phyloP scores from a whole-genome alignment of 2,888 invertebrate species.

The Eilema depressum region DNA sequence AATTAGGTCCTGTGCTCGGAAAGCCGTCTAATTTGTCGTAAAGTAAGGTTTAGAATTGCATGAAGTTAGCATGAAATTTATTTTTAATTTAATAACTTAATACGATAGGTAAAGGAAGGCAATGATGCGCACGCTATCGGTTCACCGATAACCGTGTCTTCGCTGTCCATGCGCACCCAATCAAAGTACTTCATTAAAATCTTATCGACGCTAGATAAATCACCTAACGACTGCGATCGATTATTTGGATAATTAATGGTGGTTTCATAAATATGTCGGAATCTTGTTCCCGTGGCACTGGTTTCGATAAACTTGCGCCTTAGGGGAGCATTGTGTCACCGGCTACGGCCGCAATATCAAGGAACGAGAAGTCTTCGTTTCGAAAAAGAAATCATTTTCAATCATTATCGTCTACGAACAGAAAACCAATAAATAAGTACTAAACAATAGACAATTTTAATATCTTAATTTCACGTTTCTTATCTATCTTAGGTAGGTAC shows the following conservation, averaged over 20 bases:
- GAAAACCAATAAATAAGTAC: slow-evolving; percentile 17
- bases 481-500: slow-evolving; percentile 50
- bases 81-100: slow-evolving; percentile 86
- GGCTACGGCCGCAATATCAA: slow-evolving; percentile 45
- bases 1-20: slow-evolving; percentile 66
- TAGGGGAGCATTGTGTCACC: slow-evolving; percentile 60
- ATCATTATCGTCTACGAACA: slow-evolving; percentile 39
- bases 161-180: slow-evolving; percentile 82
- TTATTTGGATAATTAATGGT: slow-evolving; percentile 86
- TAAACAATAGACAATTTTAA: slow-evolving; percentile 16
- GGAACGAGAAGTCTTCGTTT: slow-evolving; percentile 17
- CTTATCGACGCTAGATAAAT: slow-evolving; percentile 87
- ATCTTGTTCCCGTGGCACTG: slow-evolving; percentile 72
- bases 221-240: slow-evolving; percentile 85
- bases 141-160: slow-evolving; percentile 76
- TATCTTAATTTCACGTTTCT: slow-evolving; percentile 32
- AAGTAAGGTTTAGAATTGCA: slow-evolving; percentile 63
- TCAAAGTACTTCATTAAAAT: slow-evolving; percentile 87
- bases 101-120: slow-evolving; percentile 83
- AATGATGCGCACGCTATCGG: slow-evolving; percentile 80
- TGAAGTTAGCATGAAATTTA: slow-evolving; percentile 59
- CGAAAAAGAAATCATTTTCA: slow-evolving; percentile 27
- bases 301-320: slow-evolving; percentile 61
- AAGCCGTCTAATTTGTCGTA: slow-evolving; percentile 50
- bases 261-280: slow-evolving; percentile 80